Evolutionary conservation across 2,888 invertebrate species (phyloP).

Genomic region (Conops quadrifasciatus): DNA sequence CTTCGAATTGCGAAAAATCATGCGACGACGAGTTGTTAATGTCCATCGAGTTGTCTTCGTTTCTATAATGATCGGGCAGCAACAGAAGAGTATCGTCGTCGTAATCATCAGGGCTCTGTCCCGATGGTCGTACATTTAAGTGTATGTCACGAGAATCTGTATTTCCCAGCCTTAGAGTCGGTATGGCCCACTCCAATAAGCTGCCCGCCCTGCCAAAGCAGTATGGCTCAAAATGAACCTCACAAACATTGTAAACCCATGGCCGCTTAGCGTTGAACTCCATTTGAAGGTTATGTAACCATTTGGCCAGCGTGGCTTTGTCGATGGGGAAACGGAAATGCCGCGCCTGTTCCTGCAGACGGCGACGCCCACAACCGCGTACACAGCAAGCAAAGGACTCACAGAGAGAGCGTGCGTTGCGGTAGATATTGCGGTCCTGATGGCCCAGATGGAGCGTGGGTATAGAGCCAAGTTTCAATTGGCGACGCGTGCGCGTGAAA

Average conservation of each 20-base stretch:
- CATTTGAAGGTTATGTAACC: conserved; percentile 36
- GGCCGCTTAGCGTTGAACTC: conserved; percentile 37
- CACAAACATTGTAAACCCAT: conserved; percentile 38
- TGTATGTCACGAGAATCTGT: not conserved
- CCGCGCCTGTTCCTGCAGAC: conserved; percentile 14
- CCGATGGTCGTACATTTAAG: conserved; percentile 18
- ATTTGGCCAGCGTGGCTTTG: conserved; percentile 33
- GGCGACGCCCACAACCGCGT: conserved; percentile 12
- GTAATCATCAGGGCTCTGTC: not conserved
- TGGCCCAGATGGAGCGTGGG: conserved; percentile 41
- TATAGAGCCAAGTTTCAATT: conserved; percentile 38
- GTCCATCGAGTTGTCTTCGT: not conserved
- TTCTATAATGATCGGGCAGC: conserved; percentile 1
- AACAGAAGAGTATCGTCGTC: conserved; percentile 9
- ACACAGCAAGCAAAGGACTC: conserved; percentile 33
- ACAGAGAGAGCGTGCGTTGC: not conserved
- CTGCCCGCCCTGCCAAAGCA: conserved; percentile 31
- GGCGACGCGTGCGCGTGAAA: conserved; percentile 35
- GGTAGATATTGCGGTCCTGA: conserved; percentile 21
- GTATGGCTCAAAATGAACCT: conserved; percentile 36
- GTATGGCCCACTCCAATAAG: conserved; percentile 22
- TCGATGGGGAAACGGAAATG: conserved; percentile 35
- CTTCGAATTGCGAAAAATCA: not conserved
- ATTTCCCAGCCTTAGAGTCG: conserved; percentile 18
- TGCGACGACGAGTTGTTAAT: not conserved